A percentile compares a stretch with the other conserved stretches of the same genome.
Conservation (phyloP, 2,888 invertebrate species). For the Leptopilina drosophilae region DNA sequence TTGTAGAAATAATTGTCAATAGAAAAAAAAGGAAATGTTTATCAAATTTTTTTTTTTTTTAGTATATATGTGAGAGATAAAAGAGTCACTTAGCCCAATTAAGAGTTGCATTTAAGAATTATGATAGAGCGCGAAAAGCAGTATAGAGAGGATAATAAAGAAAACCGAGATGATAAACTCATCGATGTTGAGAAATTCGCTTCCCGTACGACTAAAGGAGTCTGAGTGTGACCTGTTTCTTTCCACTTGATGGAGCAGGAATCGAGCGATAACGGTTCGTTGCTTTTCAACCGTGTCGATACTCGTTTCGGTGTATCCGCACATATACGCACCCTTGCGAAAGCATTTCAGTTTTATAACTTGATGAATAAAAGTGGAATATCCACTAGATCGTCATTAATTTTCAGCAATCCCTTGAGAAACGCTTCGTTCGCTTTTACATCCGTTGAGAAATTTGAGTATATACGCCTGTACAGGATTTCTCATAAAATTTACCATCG, state of each 20-base stretch:
- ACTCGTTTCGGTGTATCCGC: slow-evolving; percentile 53
- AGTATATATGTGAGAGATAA: not conserved
- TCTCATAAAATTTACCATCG: slow-evolving; percentile 14
- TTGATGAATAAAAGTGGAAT: slow-evolving; percentile 21
- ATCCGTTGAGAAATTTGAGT: slow-evolving; percentile 19
- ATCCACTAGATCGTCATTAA: slow-evolving; percentile 36
- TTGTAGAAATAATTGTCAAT: not conserved
- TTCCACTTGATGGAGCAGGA: slow-evolving; percentile 56
- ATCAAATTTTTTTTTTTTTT: too few species aligned
- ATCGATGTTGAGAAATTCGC: slow-evolving; percentile 18
- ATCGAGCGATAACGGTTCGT: slow-evolving; percentile 60
- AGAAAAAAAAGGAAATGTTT: not conserved
- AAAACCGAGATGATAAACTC: slow-evolving; percentile 21
- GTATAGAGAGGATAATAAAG: not conserved
- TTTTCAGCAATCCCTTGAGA: slow-evolving; percentile 28
- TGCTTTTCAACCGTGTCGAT: slow-evolving; percentile 55
- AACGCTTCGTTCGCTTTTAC: not conserved
- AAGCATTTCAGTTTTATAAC: slow-evolving; percentile 24
- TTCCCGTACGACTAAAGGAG: not conserved
- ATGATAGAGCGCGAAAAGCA: not conserved
- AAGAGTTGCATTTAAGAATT: slow-evolving; percentile 1
- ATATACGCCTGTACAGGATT: not conserved
- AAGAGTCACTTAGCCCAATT: not conserved
- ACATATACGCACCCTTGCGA: slow-evolving; percentile 20
- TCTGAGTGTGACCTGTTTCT: slow-evolving; percentile 51